phyloP scores from a whole-genome alignment of 2,113 vertebrate species.

The Conger conger region DNA sequence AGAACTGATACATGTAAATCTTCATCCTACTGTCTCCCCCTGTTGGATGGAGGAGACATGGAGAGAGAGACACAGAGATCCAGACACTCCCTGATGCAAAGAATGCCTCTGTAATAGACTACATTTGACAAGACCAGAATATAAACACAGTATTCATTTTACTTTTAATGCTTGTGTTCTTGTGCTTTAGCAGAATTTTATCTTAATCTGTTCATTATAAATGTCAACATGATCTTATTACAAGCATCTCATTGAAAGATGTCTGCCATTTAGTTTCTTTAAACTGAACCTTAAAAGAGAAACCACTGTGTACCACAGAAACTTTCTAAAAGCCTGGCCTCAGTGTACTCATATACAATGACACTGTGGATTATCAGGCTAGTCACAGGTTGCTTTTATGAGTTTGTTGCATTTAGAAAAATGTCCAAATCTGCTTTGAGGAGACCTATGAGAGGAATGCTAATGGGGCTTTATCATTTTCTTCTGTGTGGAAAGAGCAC shows the following conservation, averaged over 20 bases:
- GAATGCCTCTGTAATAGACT: not conserved
- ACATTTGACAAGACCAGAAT: too few relatives aligned
- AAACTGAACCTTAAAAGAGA: not conserved
- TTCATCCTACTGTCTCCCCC: not conserved
- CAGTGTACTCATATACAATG: not conserved
- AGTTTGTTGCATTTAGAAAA: not conserved
- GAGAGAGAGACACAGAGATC: not conserved
- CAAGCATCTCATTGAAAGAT: not conserved
- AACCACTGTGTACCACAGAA: not conserved
- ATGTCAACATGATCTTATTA: not conserved
- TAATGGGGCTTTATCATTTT: not conserved
- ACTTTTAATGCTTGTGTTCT: not conserved
- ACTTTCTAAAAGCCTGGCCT: not conserved
- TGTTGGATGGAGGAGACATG: not conserved
- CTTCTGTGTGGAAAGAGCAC: not conserved
- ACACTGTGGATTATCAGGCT: not conserved
- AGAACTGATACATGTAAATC: conserved; percentile 10
- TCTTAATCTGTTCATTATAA: not conserved
- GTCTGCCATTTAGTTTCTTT: not conserved
- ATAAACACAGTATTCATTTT: not conserved
- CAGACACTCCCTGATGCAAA: not conserved
- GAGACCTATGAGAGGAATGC: not conserved
- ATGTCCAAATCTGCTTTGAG: not conserved
- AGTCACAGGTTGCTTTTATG: not conserved
- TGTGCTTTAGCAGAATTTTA: too few relatives aligned